A percentile compares a stretch with the other conserved stretches of the same genome.
These are phyloP conservation scores for Bergia sp. DNA, from an alignment of 92 coral and sea anemone species.

Conservation along the genomic window DNA sequence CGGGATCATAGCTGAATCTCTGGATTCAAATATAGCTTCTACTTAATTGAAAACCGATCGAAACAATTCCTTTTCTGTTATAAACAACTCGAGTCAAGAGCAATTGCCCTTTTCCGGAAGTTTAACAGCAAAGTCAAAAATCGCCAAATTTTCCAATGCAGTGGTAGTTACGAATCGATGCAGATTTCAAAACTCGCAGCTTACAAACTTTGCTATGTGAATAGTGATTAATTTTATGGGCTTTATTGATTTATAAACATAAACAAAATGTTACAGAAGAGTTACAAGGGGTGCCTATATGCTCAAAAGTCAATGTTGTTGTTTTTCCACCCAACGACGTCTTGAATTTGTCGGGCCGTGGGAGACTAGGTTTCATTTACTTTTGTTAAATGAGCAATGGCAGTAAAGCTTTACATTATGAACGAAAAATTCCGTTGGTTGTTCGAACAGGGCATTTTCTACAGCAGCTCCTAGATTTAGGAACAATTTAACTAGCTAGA, in stretches of 20 bases:
- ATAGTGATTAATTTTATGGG: slow-evolving; percentile 13
- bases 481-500: no score
- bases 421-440: no score
- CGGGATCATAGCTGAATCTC: slow-evolving; percentile 4
- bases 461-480: no score
- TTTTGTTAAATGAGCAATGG: neutral
- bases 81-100: no score
- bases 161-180: slow-evolving; percentile 3
- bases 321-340: neutral
- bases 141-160: slow-evolving; percentile 5
- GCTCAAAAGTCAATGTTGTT: neutral
- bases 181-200: slow-evolving; percentile 13
- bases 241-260: neutral
- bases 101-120: no score
- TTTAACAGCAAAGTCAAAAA: neutral
- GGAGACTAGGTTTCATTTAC: slow-evolving; percentile 3
- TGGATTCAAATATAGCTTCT: slow-evolving; percentile 22
- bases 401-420: no score
- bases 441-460: no score
- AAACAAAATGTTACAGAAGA: slow-evolving; percentile 12
- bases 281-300: neutral
- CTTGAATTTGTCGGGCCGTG: slow-evolving; percentile 8
- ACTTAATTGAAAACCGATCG: neutral
- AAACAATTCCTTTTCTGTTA: neutral
- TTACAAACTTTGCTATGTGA: slow-evolving; percentile 15